Conservation (phyloP, 2,888 invertebrate species). For the Philaethria dido region DNA sequence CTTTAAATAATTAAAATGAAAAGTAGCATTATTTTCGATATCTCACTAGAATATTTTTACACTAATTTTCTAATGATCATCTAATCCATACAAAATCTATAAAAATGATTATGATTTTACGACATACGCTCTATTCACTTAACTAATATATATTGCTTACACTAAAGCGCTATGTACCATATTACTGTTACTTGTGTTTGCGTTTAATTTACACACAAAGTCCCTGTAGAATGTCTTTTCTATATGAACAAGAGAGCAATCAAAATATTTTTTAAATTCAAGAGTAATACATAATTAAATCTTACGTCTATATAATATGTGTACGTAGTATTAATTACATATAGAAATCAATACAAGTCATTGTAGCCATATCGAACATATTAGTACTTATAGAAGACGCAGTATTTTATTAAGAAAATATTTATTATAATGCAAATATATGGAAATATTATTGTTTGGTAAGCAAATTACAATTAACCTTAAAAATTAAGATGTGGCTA, state of each 20-base stretch:
- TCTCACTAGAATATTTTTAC: conserved; percentile 1
- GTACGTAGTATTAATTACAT: background rate
- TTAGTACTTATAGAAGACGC: background rate
- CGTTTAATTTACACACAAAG: conserved; percentile 42
- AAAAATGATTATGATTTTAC: conserved; percentile 25
- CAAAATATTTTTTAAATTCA: conserved; percentile 26
- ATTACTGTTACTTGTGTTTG: conserved; percentile 28
- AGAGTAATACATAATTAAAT: background rate
- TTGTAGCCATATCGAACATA: background rate
- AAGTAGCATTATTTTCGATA: background rate
- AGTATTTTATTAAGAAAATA: background rate
- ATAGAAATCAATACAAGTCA: background rate
- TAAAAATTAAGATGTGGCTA: background rate
- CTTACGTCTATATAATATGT: background rate
- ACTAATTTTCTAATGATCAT: conserved; percentile 1
- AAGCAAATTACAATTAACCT: background rate
- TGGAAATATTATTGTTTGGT: background rate
- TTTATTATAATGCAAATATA: background rate
- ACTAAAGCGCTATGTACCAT: conserved; percentile 38
- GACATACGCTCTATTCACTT: conserved; percentile 19
- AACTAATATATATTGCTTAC: conserved; percentile 42
- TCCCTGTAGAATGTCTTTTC: conserved; percentile 75
- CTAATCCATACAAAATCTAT: conserved; percentile 37
- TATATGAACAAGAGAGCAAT: conserved; percentile 55
- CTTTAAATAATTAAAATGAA: background rate